Conservation (phyloP, 2,888 invertebrate genomes). For the Cepaea hortensis region DNA sequence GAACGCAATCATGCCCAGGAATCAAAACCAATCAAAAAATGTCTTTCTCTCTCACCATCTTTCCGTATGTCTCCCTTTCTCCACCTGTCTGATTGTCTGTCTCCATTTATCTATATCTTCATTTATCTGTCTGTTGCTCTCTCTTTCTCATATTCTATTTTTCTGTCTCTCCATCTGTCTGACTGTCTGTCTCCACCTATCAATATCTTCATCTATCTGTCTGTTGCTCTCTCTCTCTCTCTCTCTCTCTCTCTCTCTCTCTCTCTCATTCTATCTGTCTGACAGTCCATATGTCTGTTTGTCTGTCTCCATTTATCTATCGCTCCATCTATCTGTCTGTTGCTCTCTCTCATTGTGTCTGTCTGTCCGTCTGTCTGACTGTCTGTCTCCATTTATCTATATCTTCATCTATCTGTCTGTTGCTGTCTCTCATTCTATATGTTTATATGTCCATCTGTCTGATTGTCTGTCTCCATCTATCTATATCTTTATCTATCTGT, state of each 20-base stretch:
- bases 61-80: neutral
- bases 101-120: neutral
- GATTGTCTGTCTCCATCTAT: no score
- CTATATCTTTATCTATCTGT: no score
- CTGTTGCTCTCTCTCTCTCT: neutral
- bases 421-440: no score
- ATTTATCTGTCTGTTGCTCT: neutral
- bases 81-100: neutral
- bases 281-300: no score
- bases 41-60: neutral
- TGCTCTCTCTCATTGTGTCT: no score
- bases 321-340: no score
- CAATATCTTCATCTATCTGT: neutral
- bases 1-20: no score
- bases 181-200: neutral
- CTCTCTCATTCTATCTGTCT: neutral
- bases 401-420: no score
- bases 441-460: no score
- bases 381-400: no score
- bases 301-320: no score
- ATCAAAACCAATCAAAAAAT: neutral
- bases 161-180: constrained; percentile 1
- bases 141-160: neutral
- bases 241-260: constrained; percentile 4
- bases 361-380: no score